Base-by-base conservation (phyloP, 2,113 vertebrate genomes). In the Hippoglossus stenolepis region DNA sequence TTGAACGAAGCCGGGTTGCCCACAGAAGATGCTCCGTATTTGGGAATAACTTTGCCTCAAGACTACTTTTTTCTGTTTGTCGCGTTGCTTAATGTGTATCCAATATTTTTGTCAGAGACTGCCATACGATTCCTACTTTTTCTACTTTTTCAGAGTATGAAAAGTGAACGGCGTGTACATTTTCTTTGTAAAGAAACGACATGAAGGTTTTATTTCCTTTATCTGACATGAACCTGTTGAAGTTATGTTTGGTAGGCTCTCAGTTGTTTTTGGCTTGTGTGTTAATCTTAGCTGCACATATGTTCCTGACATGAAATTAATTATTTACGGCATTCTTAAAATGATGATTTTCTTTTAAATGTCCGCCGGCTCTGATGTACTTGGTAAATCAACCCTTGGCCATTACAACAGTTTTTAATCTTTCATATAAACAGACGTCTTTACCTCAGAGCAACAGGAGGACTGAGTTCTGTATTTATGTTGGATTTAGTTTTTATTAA, bases 11-110 rank as follows among this genome's bases (percentile, higher is more conserved):
- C 75, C 65, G 31, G 75, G 73, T 83, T 35, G 59, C 71, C 81
- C 86, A 71, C 82, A 83, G 73, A 79, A 67, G 28, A 65, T 53
- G 72, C 73, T 85, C 80, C 78, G 77, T 83, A 57, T 90, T 86
- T 86, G 86, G 84, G 85, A 90, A 80, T 76, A 84, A 77, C 69
- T 83, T 90, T 90, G 85, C 90, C 87, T 90, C 87, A 89, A 90
- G 88, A 89, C 85, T 84, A 78, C 74, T 90, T 66, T 75, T 31
- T 86, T 87, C 83, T 85, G 80, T 90, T 90, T 64, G 51, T 85
- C 60, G 56, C 17, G 26, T 72, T 82, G 68, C 73, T 90, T 76
- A 85, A 86, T 75, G 82, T 90, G 77, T 84, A 73, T 73, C 67
- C 7, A n/a, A 78, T 84, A 82, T 89, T 86, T 92, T 82, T 87